phyloP scores from a whole-genome alignment of 2,888 invertebrate genomes.

The Crocallis elinguaria region DNA sequence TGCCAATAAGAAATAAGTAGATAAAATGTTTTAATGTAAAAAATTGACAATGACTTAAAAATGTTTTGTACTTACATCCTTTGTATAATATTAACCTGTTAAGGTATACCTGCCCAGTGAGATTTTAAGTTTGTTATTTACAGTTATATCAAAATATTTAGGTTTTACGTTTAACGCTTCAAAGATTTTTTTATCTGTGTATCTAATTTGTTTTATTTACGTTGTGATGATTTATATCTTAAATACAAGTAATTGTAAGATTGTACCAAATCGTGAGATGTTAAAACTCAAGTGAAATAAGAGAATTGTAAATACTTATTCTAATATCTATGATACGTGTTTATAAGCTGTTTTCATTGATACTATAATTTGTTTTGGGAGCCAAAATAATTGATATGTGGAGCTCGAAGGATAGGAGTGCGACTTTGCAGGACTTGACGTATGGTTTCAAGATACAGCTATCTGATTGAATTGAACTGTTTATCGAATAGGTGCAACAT shows the following conservation, averaged over 20 bases:
- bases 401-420: conserved; percentile 11
- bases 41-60: conserved; percentile 59
- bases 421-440: conserved; percentile 13
- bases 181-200: conserved; percentile 26
- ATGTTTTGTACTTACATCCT: conserved; percentile 74
- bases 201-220: conserved; percentile 32
- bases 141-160: not conserved
- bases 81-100: conserved; percentile 43
- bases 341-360: conserved; percentile 74
- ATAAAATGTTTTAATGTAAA: conserved; percentile 76
- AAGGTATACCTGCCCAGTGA: conserved; percentile 1
- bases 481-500: conserved; percentile 14
- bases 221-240: conserved; percentile 30
- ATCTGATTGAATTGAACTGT: conserved; percentile 35
- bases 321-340: conserved; percentile 71
- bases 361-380: conserved; percentile 51
- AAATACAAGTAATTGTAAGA: conserved; percentile 34
- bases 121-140: not conserved
- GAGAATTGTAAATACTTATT: conserved; percentile 76
- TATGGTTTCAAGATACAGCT: conserved; percentile 35
- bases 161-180: conserved; percentile 28
- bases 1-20: conserved; percentile 80
- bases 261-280: conserved; percentile 64
- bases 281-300: conserved; percentile 60
- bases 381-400: conserved; percentile 43